A percentile compares a stretch with the other conserved stretches of the same genome.
phyloP scores from a whole-genome alignment of 2,113 vertebrate species.

The Tor tambroides region DNA sequence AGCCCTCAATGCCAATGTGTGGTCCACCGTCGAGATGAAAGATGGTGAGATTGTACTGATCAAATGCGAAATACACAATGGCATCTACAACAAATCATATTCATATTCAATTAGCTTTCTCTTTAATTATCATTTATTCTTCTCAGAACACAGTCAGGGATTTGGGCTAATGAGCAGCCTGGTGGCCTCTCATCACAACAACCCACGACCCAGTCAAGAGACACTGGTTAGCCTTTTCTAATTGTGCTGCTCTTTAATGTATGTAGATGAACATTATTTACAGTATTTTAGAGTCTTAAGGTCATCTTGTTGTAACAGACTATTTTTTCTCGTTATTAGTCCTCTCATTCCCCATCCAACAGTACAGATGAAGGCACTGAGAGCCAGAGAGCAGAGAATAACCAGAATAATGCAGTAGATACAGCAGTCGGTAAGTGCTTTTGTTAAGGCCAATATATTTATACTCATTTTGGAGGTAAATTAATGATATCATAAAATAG shows the following conservation, averaged over 20 bases:
- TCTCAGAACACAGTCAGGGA: conserved; percentile 86
- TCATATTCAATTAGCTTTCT: not conserved
- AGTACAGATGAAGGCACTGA: conserved; percentile 63
- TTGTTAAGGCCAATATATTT: not conserved
- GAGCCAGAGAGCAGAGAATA: conserved; percentile 62
- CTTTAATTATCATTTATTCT: conserved; percentile 25
- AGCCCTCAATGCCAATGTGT: conserved; percentile 95
- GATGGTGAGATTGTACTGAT: conserved; percentile 75
- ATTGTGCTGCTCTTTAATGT: not conserved
- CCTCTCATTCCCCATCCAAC: conserved; percentile 70
- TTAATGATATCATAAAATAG: not conserved
- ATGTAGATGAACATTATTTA: not conserved
- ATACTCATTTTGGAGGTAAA: not conserved
- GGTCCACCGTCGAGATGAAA: conserved; percentile 96
- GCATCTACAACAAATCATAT: not conserved
- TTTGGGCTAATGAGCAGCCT: conserved; percentile 90
- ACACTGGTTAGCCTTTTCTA: conserved; percentile 74
- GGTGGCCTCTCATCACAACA: conserved; percentile 79
- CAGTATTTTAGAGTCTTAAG: not conserved
- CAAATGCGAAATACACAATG: not conserved
- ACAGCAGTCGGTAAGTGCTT: conserved; percentile 77
- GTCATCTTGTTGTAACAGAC: not conserved
- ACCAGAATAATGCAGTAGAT: conserved; percentile 59
- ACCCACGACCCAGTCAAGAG: conserved; percentile 73
- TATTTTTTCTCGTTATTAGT: conserved; percentile 62